Percentiles rank a stretch among this genome's conserved stretches.
phyloP scores from a whole-genome alignment of 2,888 invertebrate species.

The Pseudococcus jackbeardsleyi region DNA sequence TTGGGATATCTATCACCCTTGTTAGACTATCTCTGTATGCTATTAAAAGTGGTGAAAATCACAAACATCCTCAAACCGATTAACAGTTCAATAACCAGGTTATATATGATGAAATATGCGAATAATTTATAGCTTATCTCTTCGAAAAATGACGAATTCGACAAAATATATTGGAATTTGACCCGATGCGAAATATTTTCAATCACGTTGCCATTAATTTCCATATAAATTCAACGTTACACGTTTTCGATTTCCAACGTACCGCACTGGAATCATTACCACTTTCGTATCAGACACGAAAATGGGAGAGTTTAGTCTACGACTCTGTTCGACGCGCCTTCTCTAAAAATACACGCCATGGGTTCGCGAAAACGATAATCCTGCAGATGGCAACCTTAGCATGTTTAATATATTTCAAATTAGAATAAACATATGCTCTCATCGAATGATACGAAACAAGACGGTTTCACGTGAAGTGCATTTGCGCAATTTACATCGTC shows the following conservation, averaged over 20 bases:
- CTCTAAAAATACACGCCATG: slow-evolving; percentile 14
- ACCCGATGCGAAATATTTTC: not conserved
- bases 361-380: slow-evolving; percentile 12
- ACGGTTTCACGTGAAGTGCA: not conserved
- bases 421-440: slow-evolving; percentile 15
- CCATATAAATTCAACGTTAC: not conserved
- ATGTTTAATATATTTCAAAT: slow-evolving; percentile 12
- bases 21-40: no score
- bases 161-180: not conserved
- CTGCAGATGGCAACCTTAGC: slow-evolving; percentile 2
- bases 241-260: not conserved
- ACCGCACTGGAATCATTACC: not conserved
- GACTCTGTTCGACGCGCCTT: not conserved
- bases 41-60: not conserved
- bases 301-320: slow-evolving; percentile 35
- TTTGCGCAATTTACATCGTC: not conserved
- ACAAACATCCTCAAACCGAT: not conserved
- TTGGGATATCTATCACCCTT: no score
- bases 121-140: not conserved
- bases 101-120: not conserved
- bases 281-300: not conserved
- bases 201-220: not conserved
- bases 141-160: slow-evolving; percentile 10
- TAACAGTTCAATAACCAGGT: not conserved
- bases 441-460: slow-evolving; percentile 47